Conservation (phyloP, 2,113 vertebrate species). For the Nestor notabilis region DNA sequence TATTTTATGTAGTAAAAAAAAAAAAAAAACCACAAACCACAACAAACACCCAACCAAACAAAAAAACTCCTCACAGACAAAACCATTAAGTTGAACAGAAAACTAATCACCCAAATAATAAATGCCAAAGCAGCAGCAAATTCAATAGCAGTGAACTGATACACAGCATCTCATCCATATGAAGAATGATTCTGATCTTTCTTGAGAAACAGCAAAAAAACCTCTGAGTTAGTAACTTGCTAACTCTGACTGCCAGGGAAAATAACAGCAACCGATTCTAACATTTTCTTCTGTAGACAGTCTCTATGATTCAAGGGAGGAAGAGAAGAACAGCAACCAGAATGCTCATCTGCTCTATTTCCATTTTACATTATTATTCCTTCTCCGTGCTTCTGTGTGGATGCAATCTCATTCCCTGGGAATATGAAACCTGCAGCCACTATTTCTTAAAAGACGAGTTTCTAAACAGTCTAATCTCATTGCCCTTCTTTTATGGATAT, state of each 20-base stretch:
- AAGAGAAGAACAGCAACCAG: background rate
- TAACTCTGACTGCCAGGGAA: background rate
- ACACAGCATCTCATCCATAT: background rate
- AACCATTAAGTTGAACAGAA: background rate
- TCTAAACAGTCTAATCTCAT: background rate
- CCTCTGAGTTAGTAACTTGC: background rate
- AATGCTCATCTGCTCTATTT: background rate
- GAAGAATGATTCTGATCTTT: background rate
- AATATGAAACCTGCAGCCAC: background rate
- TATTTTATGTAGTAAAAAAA: background rate
- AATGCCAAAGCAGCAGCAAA: background rate
- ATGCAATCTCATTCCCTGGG: background rate
- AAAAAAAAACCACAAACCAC: background rate
- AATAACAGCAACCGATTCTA: background rate
- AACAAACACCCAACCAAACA: background rate
- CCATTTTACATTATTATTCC: conserved; percentile 27
- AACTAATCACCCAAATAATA: background rate
- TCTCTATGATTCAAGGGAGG: background rate
- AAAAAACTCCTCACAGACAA: background rate
- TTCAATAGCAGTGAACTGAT: background rate
- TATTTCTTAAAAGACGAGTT: conserved; percentile 1
- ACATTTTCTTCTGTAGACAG: background rate
- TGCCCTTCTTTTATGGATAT: background rate
- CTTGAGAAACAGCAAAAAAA: background rate
- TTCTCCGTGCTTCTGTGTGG: background rate